Percentiles rank a stretch among this genome's conserved stretches.
phyloP scores from a whole-genome alignment of 1,140 invertebrate species.

The Formica exsecta region DNA sequence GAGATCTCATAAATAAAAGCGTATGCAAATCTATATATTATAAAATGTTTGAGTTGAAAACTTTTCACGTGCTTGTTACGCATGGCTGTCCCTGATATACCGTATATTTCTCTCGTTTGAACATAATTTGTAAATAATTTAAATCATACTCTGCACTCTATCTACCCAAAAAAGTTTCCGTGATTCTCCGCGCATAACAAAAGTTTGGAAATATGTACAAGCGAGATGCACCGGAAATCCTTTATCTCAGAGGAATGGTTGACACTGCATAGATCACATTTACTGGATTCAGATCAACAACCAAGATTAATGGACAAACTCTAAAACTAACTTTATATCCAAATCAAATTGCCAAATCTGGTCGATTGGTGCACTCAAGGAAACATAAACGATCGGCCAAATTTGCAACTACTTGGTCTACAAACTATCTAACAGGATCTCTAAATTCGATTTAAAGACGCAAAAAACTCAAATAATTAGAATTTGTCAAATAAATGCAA shows the following conservation, averaged over 20 bases:
- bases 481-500: neutral
- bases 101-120: conserved; percentile 17
- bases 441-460: neutral
- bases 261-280: conserved; percentile 30
- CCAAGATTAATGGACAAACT: conserved; percentile 47
- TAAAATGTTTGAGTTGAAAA: conserved; percentile 31
- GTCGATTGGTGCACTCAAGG: conserved; percentile 6
- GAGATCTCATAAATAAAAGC: conserved; percentile 15
- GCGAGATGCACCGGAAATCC: neutral
- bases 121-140: conserved; percentile 45
- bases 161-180: neutral
- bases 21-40: neutral
- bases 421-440: neutral
- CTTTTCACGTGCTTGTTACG: conserved; percentile 25
- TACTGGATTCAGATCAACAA: conserved; percentile 41
- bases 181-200: neutral
- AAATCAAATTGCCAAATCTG: conserved; percentile 39
- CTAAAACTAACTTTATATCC: conserved; percentile 25
- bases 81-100: neutral
- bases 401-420: neutral
- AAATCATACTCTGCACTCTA: conserved; percentile 8
- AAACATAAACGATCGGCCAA: conserved; percentile 13
- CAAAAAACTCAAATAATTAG: too few species aligned
- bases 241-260: neutral
- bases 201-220: conserved; percentile 4